Base-by-base conservation (phyloP, 2,797 vertebrate species). In the Amphiprion clarkii region DNA sequence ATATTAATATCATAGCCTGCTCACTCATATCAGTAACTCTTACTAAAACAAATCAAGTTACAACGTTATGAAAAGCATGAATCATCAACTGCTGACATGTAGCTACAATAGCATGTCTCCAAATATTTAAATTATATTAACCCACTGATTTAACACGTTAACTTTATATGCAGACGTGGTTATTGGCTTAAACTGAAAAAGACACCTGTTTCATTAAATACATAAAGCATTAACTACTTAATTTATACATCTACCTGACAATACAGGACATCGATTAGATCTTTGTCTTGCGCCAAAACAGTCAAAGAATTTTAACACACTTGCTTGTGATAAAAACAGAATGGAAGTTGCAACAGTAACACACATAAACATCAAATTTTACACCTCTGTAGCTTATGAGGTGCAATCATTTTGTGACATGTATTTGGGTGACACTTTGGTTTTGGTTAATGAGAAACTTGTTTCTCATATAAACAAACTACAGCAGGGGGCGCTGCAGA, bases 71-170 rank as follows among this genome's bases (percentile, higher is more conserved):
- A 19, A 1, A n/a, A 49, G 8, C 19, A 49, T 21, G 7, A 49
- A 7, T 49, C 6, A 39, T 8, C 36, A 39, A 39, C 10, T 51
- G 6, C 48, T 21, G n/a, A 21, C 3, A 0, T n/a, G 2, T 49
- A 49, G 16, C 8, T 49, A n/a, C 19, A 49, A 44, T 19, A 46
- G n/a, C 46, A 3, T 16, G 10, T 10, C 9, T 21, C 48, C 10
- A 51, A 23, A 23, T 21, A 51, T 10, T 12, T 8, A 51, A 51
- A 51, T 21, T 12, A 21, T 51, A 21, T 51, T 51, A 4, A 55
- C 23, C 1, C 0, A 5, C 62, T 65, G 25, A 40, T 39, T 33
- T 39, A 39, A 39, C 39, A 19, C 2, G 27, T 21, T 25, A 39
- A 0, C 23, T 53, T 48, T 6, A n/a, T 2, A 48, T 48, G 19